Percentiles rank a stretch among this genome's conserved stretches.
phyloP scores from a whole-genome alignment of 2,888 invertebrate species.

The Leucoptera coffeella region DNA sequence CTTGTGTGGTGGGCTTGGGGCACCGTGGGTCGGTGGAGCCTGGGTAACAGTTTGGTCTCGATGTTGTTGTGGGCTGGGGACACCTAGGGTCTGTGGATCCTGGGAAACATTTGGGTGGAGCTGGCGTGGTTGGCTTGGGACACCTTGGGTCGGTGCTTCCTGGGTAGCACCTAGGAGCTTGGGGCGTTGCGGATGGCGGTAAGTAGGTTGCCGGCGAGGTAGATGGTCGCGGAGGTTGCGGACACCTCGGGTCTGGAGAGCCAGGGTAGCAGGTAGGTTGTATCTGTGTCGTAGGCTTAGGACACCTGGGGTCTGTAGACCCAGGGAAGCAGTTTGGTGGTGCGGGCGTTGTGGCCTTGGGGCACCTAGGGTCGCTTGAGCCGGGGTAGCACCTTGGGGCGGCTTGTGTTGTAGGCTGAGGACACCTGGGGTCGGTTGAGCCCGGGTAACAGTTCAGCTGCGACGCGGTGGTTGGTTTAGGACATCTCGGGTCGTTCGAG shows the following conservation, averaged over 20 bases:
- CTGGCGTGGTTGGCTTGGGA: constrained; percentile 9
- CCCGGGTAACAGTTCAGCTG: constrained; percentile 10
- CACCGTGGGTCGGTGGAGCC: neutral
- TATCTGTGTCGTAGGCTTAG: constrained; percentile 5
- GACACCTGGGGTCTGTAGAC: constrained; percentile 8
- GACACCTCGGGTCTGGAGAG: constrained; percentile 18
- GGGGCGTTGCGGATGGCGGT: constrained; percentile 1
- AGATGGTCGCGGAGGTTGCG: constrained; percentile 31
- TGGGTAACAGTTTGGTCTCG: too few species aligned
- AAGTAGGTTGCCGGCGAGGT: constrained; percentile 5
- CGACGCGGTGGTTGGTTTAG: constrained; percentile 8
- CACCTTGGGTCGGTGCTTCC: constrained; percentile 12
- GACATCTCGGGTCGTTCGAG: constrained; percentile 18
- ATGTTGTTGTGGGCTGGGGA: constrained; percentile 7
- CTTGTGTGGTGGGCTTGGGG: neutral
- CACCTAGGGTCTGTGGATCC: constrained; percentile 7
- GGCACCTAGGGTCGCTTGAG: constrained; percentile 10
- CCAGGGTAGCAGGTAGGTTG: constrained; percentile 13
- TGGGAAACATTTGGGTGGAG: constrained; percentile 10
- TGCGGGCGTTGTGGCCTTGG: constrained; percentile 8
- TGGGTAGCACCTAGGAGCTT: constrained; percentile 10
- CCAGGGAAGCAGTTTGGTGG: constrained; percentile 12
- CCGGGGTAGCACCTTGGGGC: constrained; percentile 6
- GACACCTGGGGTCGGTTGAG: constrained; percentile 12
- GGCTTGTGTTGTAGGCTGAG: constrained; percentile 7